Percentiles rank a stretch among this genome's conserved stretches.
Conservation (phyloP, 2,888 invertebrate genomes). For the Neoaliturus tenellus region DNA sequence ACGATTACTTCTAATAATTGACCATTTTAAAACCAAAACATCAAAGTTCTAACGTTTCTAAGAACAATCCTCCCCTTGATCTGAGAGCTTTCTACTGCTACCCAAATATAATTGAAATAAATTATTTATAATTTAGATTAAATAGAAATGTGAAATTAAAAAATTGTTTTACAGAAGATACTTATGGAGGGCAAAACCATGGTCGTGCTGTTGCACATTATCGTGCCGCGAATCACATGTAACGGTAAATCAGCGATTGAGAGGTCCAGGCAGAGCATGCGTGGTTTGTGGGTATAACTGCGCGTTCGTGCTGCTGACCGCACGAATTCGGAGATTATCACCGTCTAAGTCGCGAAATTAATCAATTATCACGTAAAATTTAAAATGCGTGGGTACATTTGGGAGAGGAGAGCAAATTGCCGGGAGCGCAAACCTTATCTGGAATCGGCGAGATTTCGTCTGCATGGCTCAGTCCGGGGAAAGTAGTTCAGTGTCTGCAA, state of each 20-base stretch:
- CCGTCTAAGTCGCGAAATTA: not conserved
- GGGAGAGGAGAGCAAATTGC: not conserved
- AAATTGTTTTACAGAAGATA: too few species aligned
- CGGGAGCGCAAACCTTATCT: not conserved
- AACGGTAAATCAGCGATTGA: not conserved
- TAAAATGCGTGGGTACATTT: constrained; percentile 10
- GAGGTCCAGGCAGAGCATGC: constrained; percentile 2
- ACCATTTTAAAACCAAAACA: too few species aligned
- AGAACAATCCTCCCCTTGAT: too few species aligned
- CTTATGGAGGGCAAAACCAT: not conserved
- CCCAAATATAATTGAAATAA: too few species aligned
- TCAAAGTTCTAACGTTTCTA: too few species aligned
- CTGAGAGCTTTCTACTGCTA: too few species aligned
- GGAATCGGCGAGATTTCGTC: too few species aligned
- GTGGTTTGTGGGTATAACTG: not conserved
- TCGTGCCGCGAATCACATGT: not conserved
- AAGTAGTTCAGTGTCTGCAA: too few species aligned
- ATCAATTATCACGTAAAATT: constrained; percentile 29
- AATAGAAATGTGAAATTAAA: too few species aligned
- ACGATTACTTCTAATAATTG: too few species aligned
- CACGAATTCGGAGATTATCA: constrained; percentile 1
- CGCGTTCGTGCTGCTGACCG: not conserved
- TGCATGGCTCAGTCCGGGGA: too few species aligned
- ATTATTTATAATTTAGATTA: too few species aligned
- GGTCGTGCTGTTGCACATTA: not conserved